These are phyloP conservation scores for Nephrotoma appendiculata DNA, from an alignment of 2,888 invertebrate genomes.

Conservation along the genomic window DNA sequence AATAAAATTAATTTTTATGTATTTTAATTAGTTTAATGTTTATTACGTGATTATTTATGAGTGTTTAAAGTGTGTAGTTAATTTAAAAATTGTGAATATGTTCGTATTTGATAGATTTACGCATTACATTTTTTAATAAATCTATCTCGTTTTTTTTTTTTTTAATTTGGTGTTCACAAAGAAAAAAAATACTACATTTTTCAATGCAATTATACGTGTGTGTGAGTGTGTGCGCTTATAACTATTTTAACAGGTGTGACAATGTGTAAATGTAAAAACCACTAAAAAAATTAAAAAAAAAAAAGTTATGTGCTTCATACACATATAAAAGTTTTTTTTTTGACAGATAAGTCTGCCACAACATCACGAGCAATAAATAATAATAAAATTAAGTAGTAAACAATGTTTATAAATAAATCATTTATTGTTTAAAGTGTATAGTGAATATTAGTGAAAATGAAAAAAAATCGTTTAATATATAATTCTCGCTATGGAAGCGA, in stretches of 20 bases:
- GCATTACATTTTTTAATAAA: not conserved
- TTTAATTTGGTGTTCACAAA: not conserved
- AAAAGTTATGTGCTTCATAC: constrained; percentile 6
- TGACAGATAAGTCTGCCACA: constrained; percentile 21
- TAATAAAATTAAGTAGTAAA: constrained; percentile 13
- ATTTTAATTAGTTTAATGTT: not conserved
- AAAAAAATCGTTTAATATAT: not conserved
- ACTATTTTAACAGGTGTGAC: constrained; percentile 8
- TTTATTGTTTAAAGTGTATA: constrained; percentile 8
- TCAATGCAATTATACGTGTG: not conserved
- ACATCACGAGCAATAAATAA: constrained; percentile 17
- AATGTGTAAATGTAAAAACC: constrained; percentile 9
- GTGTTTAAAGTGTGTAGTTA: not conserved
- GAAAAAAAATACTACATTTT: not conserved
- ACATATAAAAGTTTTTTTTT: constrained; percentile 8
- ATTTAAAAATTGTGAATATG: not conserved
- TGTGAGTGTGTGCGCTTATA: not conserved
- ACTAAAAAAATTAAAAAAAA: constrained; percentile 9
- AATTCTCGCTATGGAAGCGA: constrained; percentile 1
- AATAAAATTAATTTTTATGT: not conserved
- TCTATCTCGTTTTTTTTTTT: not conserved
- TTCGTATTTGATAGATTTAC: not conserved
- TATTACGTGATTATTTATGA: not conserved
- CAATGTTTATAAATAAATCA: constrained; percentile 10
- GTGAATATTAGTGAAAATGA: constrained; percentile 7